Conservation (phyloP, 2,113 vertebrate species). For the Antennarius striatus region DNA sequence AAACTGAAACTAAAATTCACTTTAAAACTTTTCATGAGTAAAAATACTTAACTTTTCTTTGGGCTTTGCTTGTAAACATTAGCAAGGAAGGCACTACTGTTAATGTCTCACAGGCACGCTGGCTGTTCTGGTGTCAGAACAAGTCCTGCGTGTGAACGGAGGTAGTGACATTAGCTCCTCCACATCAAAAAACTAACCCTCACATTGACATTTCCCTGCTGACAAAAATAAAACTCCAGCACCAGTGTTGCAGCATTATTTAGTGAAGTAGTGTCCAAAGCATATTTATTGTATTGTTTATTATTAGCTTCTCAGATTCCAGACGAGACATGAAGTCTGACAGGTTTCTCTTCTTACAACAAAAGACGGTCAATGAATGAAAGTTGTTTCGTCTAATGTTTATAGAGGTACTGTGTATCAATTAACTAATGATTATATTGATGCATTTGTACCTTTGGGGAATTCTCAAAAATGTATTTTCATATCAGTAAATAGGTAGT, state of each 20-base stretch:
- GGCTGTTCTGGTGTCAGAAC: constrained; percentile 3
- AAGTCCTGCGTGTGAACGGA: constrained; percentile 9
- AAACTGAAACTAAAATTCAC: constrained; percentile 1
- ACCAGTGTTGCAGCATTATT: constrained; percentile 11
- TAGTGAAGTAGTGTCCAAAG: constrained; percentile 29
- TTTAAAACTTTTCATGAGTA: constrained; percentile 7
- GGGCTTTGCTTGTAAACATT: constrained; percentile 64
- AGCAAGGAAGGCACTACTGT: constrained; percentile 17
- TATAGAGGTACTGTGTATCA: too few species aligned
- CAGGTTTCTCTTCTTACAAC: constrained; percentile 3
- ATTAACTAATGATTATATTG: background rate
- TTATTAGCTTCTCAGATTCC: constrained; percentile 14
- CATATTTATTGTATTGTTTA: constrained; percentile 7
- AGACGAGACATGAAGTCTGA: background rate
- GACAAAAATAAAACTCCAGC: background rate
- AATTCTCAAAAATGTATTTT: background rate
- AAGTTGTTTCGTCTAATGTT: too few species aligned
- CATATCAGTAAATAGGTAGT: too few species aligned
- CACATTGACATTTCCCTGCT: constrained; percentile 10
- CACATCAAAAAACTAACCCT: constrained; percentile 16
- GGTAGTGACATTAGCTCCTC: constrained; percentile 10
- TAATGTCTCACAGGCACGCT: constrained; percentile 7
- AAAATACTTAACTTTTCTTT: constrained; percentile 11
- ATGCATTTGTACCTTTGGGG: background rate
- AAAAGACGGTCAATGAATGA: too few species aligned